Evolutionary conservation across 2,113 vertebrate species (phyloP).

Genomic region (Austrofundulus limnaeus): DNA sequence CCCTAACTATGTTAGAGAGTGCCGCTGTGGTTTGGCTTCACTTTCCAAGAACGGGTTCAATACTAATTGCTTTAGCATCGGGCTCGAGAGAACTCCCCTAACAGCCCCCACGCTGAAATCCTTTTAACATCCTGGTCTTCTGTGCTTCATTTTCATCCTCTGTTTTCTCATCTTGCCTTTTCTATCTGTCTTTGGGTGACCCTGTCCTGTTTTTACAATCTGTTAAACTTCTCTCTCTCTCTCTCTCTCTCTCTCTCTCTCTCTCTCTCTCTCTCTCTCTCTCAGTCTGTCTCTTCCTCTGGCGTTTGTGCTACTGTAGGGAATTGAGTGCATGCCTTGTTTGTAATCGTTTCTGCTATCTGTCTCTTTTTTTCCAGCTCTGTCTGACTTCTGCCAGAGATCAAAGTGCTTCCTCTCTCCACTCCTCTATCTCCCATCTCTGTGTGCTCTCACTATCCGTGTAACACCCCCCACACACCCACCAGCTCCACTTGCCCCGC

Average conservation of each 20-base stretch:
- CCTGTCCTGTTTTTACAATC: constrained; percentile 50
- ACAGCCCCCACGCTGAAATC: constrained; percentile 67
- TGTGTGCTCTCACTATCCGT: constrained; percentile 44
- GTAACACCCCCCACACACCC: constrained; percentile 33
- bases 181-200: constrained; percentile 19
- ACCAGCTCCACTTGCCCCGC: constrained; percentile 48
- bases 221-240: constrained; percentile 36
- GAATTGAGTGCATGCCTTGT: constrained; percentile 71
- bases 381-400: constrained; percentile 71
- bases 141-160: constrained; percentile 54
- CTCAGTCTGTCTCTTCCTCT: constrained; percentile 36
- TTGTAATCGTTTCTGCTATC: constrained; percentile 71
- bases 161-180: constrained; percentile 17
- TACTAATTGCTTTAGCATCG: constrained; percentile 80
- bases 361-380: constrained; percentile 63
- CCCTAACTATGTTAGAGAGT: constrained; percentile 68
- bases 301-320: constrained; percentile 48
- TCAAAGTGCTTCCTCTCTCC: constrained; percentile 78
- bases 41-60: constrained; percentile 75
- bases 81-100: constrained; percentile 70
- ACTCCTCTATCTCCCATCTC: constrained; percentile 60
- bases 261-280: constrained; percentile 25
- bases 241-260: constrained; percentile 34
- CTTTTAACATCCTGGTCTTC: constrained; percentile 74
- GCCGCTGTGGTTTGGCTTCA: constrained; percentile 62